Evolutionary conservation across 2,113 vertebrate genomes (phyloP).

Genomic region (Manacus vitellinus): DNA sequence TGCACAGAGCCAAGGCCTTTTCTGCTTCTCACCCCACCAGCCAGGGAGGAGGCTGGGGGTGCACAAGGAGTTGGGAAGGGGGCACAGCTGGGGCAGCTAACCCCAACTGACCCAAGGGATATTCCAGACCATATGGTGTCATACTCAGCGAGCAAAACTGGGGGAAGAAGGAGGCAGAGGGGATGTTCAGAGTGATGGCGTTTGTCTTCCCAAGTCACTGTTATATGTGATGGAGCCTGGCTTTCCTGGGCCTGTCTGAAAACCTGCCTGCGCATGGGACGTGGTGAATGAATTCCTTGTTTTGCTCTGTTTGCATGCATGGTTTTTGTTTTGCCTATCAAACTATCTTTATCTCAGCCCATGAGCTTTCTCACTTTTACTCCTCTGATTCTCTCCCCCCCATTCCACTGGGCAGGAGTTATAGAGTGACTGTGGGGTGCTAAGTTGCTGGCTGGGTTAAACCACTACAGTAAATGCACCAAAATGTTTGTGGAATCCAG

Average conservation of each 20-base stretch:
- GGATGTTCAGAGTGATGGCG: accelerated
- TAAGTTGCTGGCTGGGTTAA: neutral
- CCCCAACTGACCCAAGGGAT: accelerated
- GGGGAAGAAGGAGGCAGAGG: neutral
- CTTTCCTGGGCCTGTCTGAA: neutral
- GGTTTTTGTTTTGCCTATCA: neutral
- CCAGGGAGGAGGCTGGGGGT: accelerated
- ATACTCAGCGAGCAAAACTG: neutral
- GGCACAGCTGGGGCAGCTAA: neutral
- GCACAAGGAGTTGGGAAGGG: neutral
- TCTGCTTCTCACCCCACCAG: accelerated
- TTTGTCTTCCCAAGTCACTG: neutral
- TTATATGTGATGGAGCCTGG: accelerated
- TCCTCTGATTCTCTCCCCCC: neutral
- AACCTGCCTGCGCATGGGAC: neutral
- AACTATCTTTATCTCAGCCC: neutral
- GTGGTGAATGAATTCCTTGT: neutral
- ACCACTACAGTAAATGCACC: neutral
- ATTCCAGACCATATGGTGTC: no score
- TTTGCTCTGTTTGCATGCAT: accelerated
- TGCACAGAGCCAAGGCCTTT: neutral
- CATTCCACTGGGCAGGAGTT: accelerated
- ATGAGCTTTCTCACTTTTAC: neutral
- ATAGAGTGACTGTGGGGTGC: accelerated
- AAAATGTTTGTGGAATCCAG: neutral